A percentile compares a stretch with the other conserved stretches of the same genome.
Evolutionary conservation across 2,888 invertebrate species (phyloP).

Genomic region (Euphydryas editha): DNA sequence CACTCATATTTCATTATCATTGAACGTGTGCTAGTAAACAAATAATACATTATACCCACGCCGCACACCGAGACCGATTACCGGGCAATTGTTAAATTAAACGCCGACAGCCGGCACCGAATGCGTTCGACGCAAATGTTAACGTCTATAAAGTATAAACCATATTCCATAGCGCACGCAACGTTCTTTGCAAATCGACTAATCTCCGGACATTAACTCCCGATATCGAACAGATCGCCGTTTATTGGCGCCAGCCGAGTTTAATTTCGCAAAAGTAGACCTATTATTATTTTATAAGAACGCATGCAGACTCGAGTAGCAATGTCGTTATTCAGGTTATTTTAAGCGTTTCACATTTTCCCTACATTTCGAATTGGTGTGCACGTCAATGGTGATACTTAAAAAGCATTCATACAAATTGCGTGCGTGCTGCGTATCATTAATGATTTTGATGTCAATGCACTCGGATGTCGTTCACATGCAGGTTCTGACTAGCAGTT

Average conservation of each 20-base stretch:
- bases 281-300: slow-evolving; percentile 45
- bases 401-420: slow-evolving; percentile 39
- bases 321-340: slow-evolving; percentile 34
- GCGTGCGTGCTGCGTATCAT: slow-evolving; percentile 41
- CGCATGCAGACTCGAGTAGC: slow-evolving; percentile 41
- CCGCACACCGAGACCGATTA: slow-evolving; percentile 12
- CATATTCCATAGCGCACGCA: slow-evolving; percentile 18
- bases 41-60: slow-evolving; percentile 30
- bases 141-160: slow-evolving; percentile 32
- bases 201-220: slow-evolving; percentile 38
- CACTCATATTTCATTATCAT: slow-evolving; percentile 24
- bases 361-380: slow-evolving; percentile 28
- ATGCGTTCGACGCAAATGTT: slow-evolving; percentile 26
- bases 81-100: slow-evolving; percentile 30
- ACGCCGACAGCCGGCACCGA: slow-evolving; percentile 24
- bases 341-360: slow-evolving; percentile 36
- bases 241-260: slow-evolving; percentile 43
- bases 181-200: slow-evolving; percentile 26
- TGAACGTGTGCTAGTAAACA: slow-evolving; percentile 30
- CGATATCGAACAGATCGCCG: slow-evolving; percentile 34
- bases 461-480: slow-evolving; percentile 34
- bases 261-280: slow-evolving; percentile 42
- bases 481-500: slow-evolving; percentile 25
- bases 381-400: slow-evolving; percentile 25
- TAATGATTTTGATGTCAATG: slow-evolving; percentile 40